These are phyloP conservation scores for Ligdia adustata DNA, from an alignment of 2,888 invertebrate genomes.

Conservation along the genomic window DNA sequence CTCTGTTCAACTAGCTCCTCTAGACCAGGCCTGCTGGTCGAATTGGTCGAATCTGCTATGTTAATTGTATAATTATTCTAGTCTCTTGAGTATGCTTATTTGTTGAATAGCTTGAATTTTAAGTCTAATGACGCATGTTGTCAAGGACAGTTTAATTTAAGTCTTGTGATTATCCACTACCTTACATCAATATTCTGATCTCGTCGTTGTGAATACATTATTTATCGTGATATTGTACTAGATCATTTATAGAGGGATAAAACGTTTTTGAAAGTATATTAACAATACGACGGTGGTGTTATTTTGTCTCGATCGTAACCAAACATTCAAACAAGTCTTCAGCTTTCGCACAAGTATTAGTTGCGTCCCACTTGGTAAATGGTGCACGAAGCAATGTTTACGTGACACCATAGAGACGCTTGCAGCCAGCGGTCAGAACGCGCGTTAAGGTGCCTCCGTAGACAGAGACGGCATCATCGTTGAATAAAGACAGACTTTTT, in stretches of 20 bases:
- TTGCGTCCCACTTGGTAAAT: constrained; percentile 67
- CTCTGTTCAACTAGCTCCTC: not conserved
- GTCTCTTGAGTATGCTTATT: constrained; percentile 19
- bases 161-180: too few relatives aligned
- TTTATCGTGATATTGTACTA: not conserved
- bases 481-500: constrained; percentile 2
- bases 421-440: constrained; percentile 31
- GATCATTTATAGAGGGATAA: too few relatives aligned
- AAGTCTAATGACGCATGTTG: constrained; percentile 32
- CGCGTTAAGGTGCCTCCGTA: constrained; percentile 38
- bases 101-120: constrained; percentile 35
- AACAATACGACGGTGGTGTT: too few relatives aligned
- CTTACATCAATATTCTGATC: constrained; percentile 3
- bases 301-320: too few relatives aligned
- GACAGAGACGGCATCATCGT: constrained; percentile 9
- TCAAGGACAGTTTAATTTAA: too few relatives aligned
- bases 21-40: too few relatives aligned
- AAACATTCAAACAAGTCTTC: constrained; percentile 26
- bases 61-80: constrained; percentile 27
- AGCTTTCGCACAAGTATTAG: constrained; percentile 53
- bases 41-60: constrained; percentile 5
- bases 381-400: constrained; percentile 66
- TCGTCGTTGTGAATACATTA: constrained; percentile 4
- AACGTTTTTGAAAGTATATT: too few relatives aligned
- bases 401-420: constrained; percentile 60